Evolutionary conservation across 2,888 invertebrate genomes (phyloP).

Genomic region (Ctenicera cuprea): DNA sequence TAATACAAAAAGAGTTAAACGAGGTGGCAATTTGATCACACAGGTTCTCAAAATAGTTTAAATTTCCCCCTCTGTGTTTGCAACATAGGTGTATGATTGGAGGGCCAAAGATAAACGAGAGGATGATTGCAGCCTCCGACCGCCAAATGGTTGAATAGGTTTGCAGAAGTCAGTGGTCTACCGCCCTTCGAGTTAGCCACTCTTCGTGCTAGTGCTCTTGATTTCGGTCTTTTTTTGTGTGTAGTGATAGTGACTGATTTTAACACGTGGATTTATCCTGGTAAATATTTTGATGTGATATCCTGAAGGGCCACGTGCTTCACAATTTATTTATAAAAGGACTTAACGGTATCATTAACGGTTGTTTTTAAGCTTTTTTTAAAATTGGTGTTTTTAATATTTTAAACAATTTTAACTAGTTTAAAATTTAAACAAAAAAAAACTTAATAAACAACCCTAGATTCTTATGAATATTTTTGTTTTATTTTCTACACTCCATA

Average conservation of each 20-base stretch:
- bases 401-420: no score
- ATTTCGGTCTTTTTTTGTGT: slow-evolving; percentile 51
- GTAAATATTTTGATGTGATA: slow-evolving; percentile 51
- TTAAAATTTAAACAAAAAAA: no score
- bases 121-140: slow-evolving; percentile 59
- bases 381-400: no score
- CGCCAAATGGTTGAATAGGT: slow-evolving; percentile 54
- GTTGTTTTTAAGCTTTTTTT: not conserved
- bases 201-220: slow-evolving; percentile 55
- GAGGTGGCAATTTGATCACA: slow-evolving; percentile 50
- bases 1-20: slow-evolving; percentile 49
- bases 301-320: slow-evolving; percentile 3
- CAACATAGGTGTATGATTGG: slow-evolving; percentile 57
- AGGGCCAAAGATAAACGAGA: slow-evolving; percentile 58
- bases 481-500: no score
- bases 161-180: slow-evolving; percentile 59
- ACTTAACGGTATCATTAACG: not conserved
- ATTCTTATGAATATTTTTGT: no score
- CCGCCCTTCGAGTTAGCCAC: slow-evolving; percentile 58
- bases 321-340: slow-evolving; percentile 17
- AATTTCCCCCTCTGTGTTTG: slow-evolving; percentile 53
- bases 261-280: slow-evolving; percentile 55
- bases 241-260: slow-evolving; percentile 53
- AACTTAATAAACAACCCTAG: no score
- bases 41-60: slow-evolving; percentile 51